Evolutionary conservation across 2,113 vertebrate species (phyloP), one percentile per base, ranked within the genome.

Genomic region (Misgurnus mizolepis): DNA sequence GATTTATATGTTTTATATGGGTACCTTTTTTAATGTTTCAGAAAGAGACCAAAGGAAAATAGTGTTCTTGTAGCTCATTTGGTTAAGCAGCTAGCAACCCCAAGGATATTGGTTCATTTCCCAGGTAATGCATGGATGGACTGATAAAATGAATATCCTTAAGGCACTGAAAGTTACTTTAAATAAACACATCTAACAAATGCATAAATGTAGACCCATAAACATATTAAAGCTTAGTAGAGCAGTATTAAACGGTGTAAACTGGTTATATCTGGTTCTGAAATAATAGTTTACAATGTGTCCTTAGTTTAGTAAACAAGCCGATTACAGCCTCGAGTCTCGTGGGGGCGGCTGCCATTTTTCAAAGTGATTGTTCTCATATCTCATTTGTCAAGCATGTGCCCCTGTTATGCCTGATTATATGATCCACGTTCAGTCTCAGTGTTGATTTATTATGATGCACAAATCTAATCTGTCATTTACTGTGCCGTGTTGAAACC

Each of bases 361-460:
- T 49, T 81, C 55, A 81, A 67, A 68, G 41, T 62, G 65, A 81
- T 68, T 75, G 72, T 76, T 76, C 58, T n/a, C 64, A 62, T 45
- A 55, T 58, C 45, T 76, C 65, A 69, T 81, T 76, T 62, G 56
- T 69, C 65, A 68, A 67, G 65, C 9, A 58, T 47, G 22, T 47
- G 62, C 12, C 61, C 47, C 69, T 65, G 41, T 73, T 73, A 73
- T 58, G 64, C 71, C 71, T 67, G 71, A 75, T 34, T 34, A 34
- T 34, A 34, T 81, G 79, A 81, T 81, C 55, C 64, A 43, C 62
- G 53, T 77, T 66, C 64, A 72, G 45, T 66, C 67, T 71, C 27
- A 49, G 50, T 4, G 3, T 49, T 81, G 71, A 81, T 81, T 81
- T 81, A 81, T 81, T 41, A 47, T 60, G 53, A 68, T 53, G 64